phyloP scores from a whole-genome alignment of 2,797 vertebrate genomes.

The Pangasius macronema region DNA sequence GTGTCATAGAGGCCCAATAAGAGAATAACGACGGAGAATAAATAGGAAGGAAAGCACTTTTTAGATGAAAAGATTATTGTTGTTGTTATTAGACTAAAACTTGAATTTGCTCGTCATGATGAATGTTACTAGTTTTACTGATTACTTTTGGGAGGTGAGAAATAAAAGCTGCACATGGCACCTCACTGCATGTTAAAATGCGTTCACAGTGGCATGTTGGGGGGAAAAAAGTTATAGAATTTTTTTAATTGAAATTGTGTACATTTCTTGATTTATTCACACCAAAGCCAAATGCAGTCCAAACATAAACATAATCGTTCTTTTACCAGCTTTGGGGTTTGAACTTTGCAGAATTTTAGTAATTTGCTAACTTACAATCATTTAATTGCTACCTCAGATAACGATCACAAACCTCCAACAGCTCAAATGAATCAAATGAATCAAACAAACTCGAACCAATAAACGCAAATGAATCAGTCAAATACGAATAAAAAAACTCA shows the following conservation, averaged over 20 bases:
- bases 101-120: background rate
- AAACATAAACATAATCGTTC: background rate
- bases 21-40: too few species aligned
- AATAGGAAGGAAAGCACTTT: background rate
- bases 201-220: background rate
- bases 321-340: background rate
- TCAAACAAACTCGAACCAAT: background rate
- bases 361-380: background rate
- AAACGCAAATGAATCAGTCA: background rate
- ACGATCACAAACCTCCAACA: background rate
- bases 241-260: background rate
- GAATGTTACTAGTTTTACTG: background rate
- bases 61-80: background rate
- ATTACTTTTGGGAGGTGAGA: background rate
- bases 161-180: background rate
- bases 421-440: background rate
- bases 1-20: background rate
- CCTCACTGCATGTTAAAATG: constrained; percentile 6
- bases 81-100: background rate
- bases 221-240: background rate
- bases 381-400: background rate
- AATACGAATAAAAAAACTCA: too few species aligned
- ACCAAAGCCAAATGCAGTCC: background rate
- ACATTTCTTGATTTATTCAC: background rate
- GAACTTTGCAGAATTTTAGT: background rate